A percentile compares a stretch with the other conserved stretches of the same genome.
These are phyloP conservation scores for Indicator indicator DNA, from an alignment of 2,113 vertebrate species.

Conservation along the genomic window DNA sequence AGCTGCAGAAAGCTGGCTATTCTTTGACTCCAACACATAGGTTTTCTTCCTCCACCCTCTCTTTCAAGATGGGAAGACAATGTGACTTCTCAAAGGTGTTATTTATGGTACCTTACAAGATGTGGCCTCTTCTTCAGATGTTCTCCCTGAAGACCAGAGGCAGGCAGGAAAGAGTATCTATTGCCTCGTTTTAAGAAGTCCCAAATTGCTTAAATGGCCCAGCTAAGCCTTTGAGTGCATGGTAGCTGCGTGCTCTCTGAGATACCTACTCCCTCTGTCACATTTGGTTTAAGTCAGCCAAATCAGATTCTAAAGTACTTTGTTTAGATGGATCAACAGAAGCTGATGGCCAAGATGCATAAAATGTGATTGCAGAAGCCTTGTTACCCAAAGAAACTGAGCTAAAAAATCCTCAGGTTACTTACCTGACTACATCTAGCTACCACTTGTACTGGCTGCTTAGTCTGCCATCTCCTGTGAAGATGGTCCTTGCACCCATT, in stretches of 20 bases:
- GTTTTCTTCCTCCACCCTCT: neutral
- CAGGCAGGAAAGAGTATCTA: neutral
- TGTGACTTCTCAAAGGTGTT: neutral
- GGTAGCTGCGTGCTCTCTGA: neutral
- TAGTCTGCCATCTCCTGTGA: neutral
- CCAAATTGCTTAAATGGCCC: neutral
- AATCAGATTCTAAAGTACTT: neutral
- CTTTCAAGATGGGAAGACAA: neutral
- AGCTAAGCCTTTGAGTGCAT: neutral
- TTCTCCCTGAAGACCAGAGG: neutral
- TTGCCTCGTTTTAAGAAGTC: neutral
- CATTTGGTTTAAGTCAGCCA: neutral
- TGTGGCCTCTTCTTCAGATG: neutral
- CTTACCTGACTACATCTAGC: neutral
- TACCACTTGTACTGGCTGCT: neutral
- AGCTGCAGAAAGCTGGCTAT: neutral
- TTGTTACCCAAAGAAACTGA: neutral
- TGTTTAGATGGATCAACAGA: neutral
- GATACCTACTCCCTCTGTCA: neutral
- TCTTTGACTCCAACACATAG: neutral
- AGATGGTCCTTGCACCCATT: neutral
- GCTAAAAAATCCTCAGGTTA: neutral
- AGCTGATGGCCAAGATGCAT: fast-evolving
- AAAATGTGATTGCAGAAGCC: neutral
- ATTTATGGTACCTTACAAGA: neutral